These are phyloP conservation scores for Sclerodermus sp. DNA, from an alignment of 2,888 invertebrate species.

Conservation along the genomic window DNA sequence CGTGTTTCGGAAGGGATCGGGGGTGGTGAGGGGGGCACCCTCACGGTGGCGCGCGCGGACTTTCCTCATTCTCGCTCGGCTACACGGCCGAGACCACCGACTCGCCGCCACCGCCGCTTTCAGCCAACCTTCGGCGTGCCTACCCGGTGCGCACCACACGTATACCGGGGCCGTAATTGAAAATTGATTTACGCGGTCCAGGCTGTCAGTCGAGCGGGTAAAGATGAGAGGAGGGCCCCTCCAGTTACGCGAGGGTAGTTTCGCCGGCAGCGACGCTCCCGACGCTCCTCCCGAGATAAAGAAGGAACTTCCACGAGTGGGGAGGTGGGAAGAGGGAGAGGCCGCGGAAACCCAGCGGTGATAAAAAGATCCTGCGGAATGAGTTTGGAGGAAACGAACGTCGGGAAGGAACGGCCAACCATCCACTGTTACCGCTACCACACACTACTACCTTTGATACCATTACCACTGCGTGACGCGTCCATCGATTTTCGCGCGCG, in stretches of 20 bases:
- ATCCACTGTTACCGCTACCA: too few species aligned
- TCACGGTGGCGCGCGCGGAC: slow-evolving; percentile 13
- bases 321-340: too few species aligned
- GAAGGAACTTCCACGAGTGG: too few species aligned
- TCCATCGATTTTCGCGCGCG: too few species aligned
- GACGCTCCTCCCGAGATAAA: too few species aligned
- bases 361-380: too few species aligned
- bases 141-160: slow-evolving; percentile 26
- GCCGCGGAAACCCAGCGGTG: too few species aligned
- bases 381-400: too few species aligned
- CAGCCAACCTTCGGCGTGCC: slow-evolving; percentile 22
- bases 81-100: slow-evolving; percentile 20
- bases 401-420: too few species aligned
- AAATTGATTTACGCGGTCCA: slow-evolving; percentile 60
- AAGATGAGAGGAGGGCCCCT: slow-evolving; percentile 43
- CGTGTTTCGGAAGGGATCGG: background rate
- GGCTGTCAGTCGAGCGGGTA: slow-evolving; percentile 52
- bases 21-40: too few species aligned
- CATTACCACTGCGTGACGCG: too few species aligned
- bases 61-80: slow-evolving; percentile 22
- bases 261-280: background rate
- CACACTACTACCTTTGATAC: too few species aligned
- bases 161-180: slow-evolving; percentile 57
- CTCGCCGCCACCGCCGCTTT: slow-evolving; percentile 17
- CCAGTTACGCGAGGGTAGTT: slow-evolving; percentile 13